A percentile compares a stretch with the other conserved stretches of the same genome.
Conservation (phyloP, 2,113 vertebrate species). For the Bucco capensis region DNA sequence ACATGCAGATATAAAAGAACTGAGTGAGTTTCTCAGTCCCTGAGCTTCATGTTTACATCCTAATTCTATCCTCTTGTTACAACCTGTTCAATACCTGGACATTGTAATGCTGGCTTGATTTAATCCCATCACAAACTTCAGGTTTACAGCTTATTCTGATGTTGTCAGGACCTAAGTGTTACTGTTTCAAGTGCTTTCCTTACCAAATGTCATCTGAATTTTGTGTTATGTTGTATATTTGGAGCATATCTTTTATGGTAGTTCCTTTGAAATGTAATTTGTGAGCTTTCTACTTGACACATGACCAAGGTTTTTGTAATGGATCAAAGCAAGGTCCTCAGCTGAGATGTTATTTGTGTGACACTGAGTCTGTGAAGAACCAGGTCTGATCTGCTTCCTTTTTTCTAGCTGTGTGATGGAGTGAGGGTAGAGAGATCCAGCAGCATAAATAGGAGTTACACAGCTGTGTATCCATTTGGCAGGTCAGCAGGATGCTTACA, state of each 20-base stretch:
- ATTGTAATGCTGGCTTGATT: conserved; percentile 33
- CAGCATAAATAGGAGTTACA: background rate
- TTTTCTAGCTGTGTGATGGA: background rate
- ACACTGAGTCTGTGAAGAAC: background rate
- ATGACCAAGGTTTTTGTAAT: background rate
- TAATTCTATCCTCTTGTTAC: background rate
- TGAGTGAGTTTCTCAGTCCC: background rate
- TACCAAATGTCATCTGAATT: conserved; percentile 4
- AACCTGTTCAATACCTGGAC: conserved; percentile 37
- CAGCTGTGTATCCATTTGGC: background rate
- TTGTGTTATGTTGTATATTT: conserved; percentile 27
- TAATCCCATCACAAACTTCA: conserved; percentile 2
- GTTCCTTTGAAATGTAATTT: conserved; percentile 39
- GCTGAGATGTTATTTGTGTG: background rate
- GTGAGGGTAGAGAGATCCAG: background rate
- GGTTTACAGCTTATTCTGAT: conserved; percentile 46
- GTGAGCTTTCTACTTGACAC: conserved; percentile 9
- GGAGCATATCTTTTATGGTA: conserved; percentile 20
- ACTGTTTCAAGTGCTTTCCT: conserved; percentile 49
- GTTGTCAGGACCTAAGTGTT: conserved; percentile 43
- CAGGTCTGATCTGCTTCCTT: background rate
- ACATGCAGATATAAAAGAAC: conserved; percentile 2
- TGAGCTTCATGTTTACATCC: conserved; percentile 46
- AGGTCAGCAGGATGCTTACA: background rate
- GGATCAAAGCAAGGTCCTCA: background rate